Evolutionary conservation across 2,888 invertebrate species (phyloP).

Genomic region (Rosalia funebris): DNA sequence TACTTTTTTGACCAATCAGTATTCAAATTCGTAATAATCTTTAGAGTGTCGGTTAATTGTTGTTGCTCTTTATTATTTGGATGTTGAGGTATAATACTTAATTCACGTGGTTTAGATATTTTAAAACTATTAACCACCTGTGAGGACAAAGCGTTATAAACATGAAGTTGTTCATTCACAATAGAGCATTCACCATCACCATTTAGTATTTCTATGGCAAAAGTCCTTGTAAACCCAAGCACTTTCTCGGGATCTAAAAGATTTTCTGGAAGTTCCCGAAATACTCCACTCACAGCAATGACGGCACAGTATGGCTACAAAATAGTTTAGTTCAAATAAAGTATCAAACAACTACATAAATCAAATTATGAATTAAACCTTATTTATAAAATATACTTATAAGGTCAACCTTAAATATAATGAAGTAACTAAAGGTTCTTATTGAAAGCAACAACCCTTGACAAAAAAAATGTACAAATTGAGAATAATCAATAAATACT

Average conservation of each 20-base stretch:
- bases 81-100: conserved; percentile 42
- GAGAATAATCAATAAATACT: too few species aligned
- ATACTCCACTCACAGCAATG: conserved; percentile 73
- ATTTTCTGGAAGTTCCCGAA: conserved; percentile 69
- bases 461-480: too few species aligned
- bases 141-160: conserved; percentile 63
- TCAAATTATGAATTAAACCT: too few species aligned
- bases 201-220: conserved; percentile 66
- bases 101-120: conserved; percentile 39
- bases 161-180: conserved; percentile 73
- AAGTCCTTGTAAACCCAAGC: conserved; percentile 69
- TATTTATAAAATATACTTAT: too few species aligned
- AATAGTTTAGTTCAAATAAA: conserved; percentile 16
- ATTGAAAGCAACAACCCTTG: too few species aligned
- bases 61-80: conserved; percentile 49
- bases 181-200: conserved; percentile 72
- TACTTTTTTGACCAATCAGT: conserved; percentile 59
- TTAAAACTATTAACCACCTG: conserved; percentile 54
- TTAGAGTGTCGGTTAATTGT: conserved; percentile 51
- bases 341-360: too few species aligned
- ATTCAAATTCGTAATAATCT: conserved; percentile 53
- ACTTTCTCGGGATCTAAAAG: conserved; percentile 62
- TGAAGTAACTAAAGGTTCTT: too few species aligned
- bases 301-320: conserved; percentile 64
- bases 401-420: too few species aligned